Evolutionary conservation across 2,797 vertebrate genomes (phyloP), one percentile per base, ranked within the genome.

Genomic region (Ctenopoma kingsleyae): DNA sequence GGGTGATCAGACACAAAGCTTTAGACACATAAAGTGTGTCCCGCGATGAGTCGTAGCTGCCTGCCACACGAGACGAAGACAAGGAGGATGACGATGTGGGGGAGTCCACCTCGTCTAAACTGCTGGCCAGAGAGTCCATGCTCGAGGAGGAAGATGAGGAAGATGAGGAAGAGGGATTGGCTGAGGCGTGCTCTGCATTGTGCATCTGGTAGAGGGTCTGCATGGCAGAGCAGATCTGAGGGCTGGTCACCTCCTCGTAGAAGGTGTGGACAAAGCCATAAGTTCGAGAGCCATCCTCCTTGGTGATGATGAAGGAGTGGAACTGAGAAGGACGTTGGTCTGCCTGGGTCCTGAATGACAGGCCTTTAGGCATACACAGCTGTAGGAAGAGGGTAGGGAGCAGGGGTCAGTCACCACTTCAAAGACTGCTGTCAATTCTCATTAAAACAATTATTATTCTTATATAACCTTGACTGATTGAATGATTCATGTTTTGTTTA

Each of bases 261-360:
- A 98, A 98, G 0, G 96, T 98, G 85, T 96, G 95, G 52, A 97
- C 97, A 2, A 98, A 98, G 40, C 97, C 97, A 0, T 98, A 98
- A 0, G 95, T 97, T 15, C 97, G 96, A 6, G 96, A 97, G 60
- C 96, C 96, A 0, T 98, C 97, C 87, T 98, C 97, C 30, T 95
- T 91, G 0, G 97, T 98, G 82, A 98, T 97, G 78, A 98, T 94
- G 83, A 96, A 98, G 0, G 97, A 97, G 84, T 98, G 97, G 78
- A 98, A 97, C 86, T 94, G 93, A 0, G 97, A 95, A 0, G 94
- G 91, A 4, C 91, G 93, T 61, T 74, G 88, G 71, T 98, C 97
- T 0, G 87, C 76, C 49, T 98, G 96, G 0, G 96, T 97, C 78
- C 95, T 87, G 93, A 98, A 98, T 0, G 96, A 96, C 11, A 98